phyloP scores from a whole-genome alignment of 2,888 invertebrate species.

The Tenthredo notha region DNA sequence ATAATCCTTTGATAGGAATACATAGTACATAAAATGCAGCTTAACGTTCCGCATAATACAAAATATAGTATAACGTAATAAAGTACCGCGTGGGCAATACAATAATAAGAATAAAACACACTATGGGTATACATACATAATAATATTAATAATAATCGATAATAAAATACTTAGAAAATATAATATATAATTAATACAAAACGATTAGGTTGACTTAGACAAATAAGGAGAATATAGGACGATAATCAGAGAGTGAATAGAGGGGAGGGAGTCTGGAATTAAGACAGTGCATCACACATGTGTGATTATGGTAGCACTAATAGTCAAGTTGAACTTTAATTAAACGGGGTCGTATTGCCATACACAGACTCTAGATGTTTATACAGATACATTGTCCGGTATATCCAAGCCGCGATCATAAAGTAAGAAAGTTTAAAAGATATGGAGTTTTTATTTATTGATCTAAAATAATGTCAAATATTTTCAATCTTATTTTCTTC shows the following conservation, averaged over 20 bases:
- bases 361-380: conserved; percentile 12
- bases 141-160: conserved; percentile 22
- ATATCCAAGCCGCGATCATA: neutral
- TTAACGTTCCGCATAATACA: neutral
- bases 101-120: conserved; percentile 33
- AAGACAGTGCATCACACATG: conserved; percentile 8
- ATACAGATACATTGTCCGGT: conserved; percentile 15
- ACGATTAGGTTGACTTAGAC: conserved; percentile 52
- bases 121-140: conserved; percentile 42
- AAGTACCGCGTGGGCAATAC: neutral
- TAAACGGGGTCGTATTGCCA: neutral
- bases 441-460: neutral
- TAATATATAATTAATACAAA: conserved; percentile 53
- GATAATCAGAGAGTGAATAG: neutral
- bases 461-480: conserved; percentile 1
- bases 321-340: neutral
- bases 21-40: conserved; percentile 23
- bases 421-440: neutral
- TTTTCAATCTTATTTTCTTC: neutral
- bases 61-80: conserved; percentile 24
- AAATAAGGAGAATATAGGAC: conserved; percentile 48
- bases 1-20: conserved; percentile 43
- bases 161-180: conserved; percentile 53
- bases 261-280: neutral
- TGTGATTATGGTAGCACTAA: neutral